Evolutionary conservation across 2,113 vertebrate species (phyloP).

Genomic region (Ifrita kowaldi): DNA sequence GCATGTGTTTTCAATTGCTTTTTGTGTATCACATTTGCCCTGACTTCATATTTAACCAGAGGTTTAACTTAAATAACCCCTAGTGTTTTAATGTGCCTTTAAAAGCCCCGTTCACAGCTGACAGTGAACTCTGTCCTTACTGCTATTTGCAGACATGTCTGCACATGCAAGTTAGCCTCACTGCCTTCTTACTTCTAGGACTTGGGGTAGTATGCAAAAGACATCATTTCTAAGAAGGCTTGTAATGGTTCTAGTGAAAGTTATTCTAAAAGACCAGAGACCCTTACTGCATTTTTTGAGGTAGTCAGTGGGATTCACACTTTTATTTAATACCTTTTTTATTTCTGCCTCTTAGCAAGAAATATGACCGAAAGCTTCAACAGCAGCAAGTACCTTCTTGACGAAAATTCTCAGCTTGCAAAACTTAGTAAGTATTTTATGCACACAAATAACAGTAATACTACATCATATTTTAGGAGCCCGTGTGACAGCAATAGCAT

Average conservation of each 20-base stretch:
- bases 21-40: background rate
- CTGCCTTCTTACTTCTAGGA: background rate
- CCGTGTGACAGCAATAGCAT: background rate
- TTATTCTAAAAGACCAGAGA: background rate
- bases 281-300: background rate
- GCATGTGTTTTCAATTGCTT: background rate
- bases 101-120: background rate
- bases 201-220: background rate
- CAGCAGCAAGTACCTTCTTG: background rate
- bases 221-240: background rate
- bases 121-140: background rate
- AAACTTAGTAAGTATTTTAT: background rate
- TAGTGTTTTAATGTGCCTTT: background rate
- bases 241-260: background rate
- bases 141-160: background rate
- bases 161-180: background rate
- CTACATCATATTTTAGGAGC: background rate
- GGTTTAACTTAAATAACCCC: conserved; percentile 36
- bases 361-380: background rate
- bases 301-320: fast-evolving
- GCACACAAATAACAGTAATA: background rate
- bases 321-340: background rate
- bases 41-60: background rate
- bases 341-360: background rate
- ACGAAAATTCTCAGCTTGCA: background rate